Evolutionary conservation across 2,113 vertebrate genomes (phyloP).

Genomic region (Microtus ochrogaster): DNA sequence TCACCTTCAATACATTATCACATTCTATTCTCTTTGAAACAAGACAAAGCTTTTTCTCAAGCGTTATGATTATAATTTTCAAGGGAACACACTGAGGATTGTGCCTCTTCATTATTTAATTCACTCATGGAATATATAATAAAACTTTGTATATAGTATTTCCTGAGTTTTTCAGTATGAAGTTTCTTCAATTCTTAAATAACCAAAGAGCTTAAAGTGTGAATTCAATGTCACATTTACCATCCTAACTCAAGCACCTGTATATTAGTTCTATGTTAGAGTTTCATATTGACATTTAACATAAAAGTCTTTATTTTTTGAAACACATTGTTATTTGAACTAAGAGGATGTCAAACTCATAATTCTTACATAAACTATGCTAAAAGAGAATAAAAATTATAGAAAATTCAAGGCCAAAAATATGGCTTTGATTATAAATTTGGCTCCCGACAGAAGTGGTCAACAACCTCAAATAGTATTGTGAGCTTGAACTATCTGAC

Average conservation of each 20-base stretch:
- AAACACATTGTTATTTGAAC: neutral
- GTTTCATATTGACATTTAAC: neutral
- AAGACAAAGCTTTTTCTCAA: neutral
- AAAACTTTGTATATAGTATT: neutral
- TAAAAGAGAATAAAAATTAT: neutral
- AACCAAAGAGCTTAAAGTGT: neutral
- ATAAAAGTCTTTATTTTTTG: neutral
- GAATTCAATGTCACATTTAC: neutral
- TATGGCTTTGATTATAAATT: neutral
- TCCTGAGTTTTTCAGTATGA: neutral
- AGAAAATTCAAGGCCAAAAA: neutral
- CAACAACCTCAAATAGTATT: neutral
- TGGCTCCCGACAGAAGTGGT: neutral
- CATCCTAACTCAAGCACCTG: neutral
- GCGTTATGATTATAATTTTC: neutral
- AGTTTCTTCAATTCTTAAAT: neutral
- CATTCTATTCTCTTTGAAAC: neutral
- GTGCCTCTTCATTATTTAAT: neutral
- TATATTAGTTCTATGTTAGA: neutral
- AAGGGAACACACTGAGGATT: neutral
- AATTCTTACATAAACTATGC: neutral
- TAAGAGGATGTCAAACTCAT: neutral
- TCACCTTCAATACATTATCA: neutral
- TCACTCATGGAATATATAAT: neutral
- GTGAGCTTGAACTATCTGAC: neutral